Conservation (phyloP, 2,113 vertebrate genomes). For the Megaleporinus macrocephalus region DNA sequence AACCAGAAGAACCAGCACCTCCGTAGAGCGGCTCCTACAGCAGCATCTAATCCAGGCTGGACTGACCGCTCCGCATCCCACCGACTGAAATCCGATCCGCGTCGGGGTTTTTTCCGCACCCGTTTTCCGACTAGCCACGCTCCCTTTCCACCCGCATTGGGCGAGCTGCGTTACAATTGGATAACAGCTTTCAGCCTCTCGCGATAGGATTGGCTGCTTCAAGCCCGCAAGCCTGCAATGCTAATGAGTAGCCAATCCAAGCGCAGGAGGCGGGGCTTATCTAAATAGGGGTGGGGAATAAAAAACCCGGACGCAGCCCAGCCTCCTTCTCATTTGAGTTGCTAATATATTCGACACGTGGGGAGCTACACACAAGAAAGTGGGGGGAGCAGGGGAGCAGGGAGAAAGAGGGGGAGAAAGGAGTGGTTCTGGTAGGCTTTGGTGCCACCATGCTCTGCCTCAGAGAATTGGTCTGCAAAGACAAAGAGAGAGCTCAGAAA, state of each 20-base stretch:
- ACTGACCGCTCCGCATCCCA: conserved; percentile 57
- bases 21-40: conserved; percentile 46
- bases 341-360: conserved; percentile 78
- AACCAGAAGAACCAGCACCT: conserved; percentile 22
- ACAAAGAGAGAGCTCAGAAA: conserved; percentile 68
- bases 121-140: too few species aligned
- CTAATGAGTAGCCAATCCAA: not conserved
- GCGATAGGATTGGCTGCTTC: not conserved
- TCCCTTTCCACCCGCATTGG: not conserved
- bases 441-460: conserved; percentile 80
- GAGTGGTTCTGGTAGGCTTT: conserved; percentile 70
- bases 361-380: conserved; percentile 71
- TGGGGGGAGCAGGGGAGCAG: conserved; percentile 38
- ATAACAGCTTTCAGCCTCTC: too few species aligned
- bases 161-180: too few species aligned
- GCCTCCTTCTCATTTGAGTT: conserved; percentile 63
- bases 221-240: not conserved
- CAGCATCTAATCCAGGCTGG: conserved; percentile 41
- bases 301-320: conserved; percentile 66
- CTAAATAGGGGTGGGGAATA: not conserved
- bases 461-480: conserved; percentile 71
- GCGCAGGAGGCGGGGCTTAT: not conserved
- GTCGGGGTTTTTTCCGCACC: too few species aligned
- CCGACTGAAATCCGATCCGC: conserved; percentile 73
- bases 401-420: conserved; percentile 39